Evolutionary conservation across 1,140 invertebrate genomes (phyloP), one percentile per base, ranked within the genome.

Genomic region (Drosophila suzukii): DNA sequence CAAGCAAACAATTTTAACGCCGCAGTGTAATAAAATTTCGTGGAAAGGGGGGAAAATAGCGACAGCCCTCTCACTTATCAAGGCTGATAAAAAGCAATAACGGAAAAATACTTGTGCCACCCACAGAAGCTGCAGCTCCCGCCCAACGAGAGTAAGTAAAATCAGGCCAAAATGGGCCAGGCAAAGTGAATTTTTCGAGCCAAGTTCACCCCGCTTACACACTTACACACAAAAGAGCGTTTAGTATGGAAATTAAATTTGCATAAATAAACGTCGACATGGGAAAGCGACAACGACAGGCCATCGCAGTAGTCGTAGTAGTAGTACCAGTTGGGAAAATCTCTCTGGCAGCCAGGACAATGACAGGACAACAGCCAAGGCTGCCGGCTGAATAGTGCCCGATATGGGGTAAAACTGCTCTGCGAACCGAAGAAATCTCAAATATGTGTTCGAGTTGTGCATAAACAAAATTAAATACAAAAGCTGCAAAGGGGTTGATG

Each of bases 181-280:
- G 65, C 59, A 82, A 88, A 88, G 84, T 88, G 83, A 83, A 86
- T 88, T 88, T 73, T 78, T 81, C 61, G 58, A 62, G 75, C 53
- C 44, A 27, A 49, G 63, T 61, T 47, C 50, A 41, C 44, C 39
- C 51, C 60, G 39, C 58, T 39, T 44, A 75, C 53, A 77, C 43
- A 51, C 60, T 20, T 20, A 20, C 20, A 20, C 20, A 20, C 20
- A 20, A 66, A n/a, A 70, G 38, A 86, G 71, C 83, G 83, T 88
- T 88, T 88, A 88, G 83, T 88, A 88, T 88, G 83, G 84, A 88
- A 88, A 88, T 88, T 88, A 88, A 88, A 88, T 88, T 88, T 88
- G 83, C 83, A 88, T 88, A 88, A 88, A 88, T 88, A 88, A 88
- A 88, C 76, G 83, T 88, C 83, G 84, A 88, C 83, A 89, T 88